Base-by-base conservation (phyloP, 1,140 invertebrate species). In the Argopecten irradians region DNA sequence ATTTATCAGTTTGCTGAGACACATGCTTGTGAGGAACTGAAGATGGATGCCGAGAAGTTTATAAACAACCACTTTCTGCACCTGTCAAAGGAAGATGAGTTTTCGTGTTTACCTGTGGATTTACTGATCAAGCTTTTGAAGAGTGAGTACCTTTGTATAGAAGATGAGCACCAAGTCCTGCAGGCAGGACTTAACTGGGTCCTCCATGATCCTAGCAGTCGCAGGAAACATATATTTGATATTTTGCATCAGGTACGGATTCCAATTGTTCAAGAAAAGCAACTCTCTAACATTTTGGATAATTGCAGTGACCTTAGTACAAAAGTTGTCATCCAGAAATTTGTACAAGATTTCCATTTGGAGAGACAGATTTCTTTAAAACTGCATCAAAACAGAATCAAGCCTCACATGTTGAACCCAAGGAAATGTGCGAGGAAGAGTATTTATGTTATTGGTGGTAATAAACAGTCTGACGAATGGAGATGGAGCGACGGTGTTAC, bases 161-260 rank as follows among this genome's bases (percentile, higher is more conserved):
- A 91, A 35, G 88, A 87, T n/a, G 94, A 94, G 85, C 83, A 97
- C 98, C 87, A 98, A 97, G 98, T 99, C 87, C 91, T 94, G 36
- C 33, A 90, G 11, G 90, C 93, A 19, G 93, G 92, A 19, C 85
- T 93, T 34, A 87, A 88, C 22, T 94, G 94, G 94, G 87, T 94
- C 28, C 87, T 91, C 22, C 91, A 93, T 87, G 88, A 93, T 82
- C 43, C 91, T n/a, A 35, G 39, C 13, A 85, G 41, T 16, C 85
- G 94, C 13, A 84, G 91, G 32, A 39, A 83, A 43, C 34, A 39
- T 35, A 82, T 93, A 11, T 90, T 91, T 87, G 91, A 94, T 39
- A 89, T 94, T 34, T 83, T 94, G 35, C 87, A 88, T 16, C 91
- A 90, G 8, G 86, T 94, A 13, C 71, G 94, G 34, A 93, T 94